Base-by-base conservation (phyloP, 2,797 vertebrate species). In the Acrossocheilus wenchowensis region DNA sequence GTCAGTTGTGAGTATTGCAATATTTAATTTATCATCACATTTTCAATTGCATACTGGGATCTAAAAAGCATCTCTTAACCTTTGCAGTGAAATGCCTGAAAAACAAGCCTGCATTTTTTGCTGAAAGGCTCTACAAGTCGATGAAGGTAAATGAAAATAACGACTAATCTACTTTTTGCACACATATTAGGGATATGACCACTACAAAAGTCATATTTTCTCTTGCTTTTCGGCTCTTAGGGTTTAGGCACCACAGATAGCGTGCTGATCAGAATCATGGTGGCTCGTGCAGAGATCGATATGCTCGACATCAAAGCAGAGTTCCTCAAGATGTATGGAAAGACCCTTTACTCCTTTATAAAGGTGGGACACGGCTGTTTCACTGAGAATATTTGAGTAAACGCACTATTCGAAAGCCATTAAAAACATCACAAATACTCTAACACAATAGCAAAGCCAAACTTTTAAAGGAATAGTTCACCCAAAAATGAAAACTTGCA, bases 311-410 rank as follows among this genome's bases (percentile, higher is more conserved):
- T 99, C 88, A 96, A 97, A 84, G 94, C 91, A 0, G 94, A 97
- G 89, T 99, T 99, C 93, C 94, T 95, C 91, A 95, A 96, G 92
- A 93, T 95, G 91, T 99, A 99, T 0, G 96, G 97, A 48, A 98
- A 99, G 91, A 97, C 97, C 0, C 96, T 99, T 2, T 62, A 97
- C 93, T 99, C 98, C 84, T 99, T 99, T 94, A 99, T 99, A 86
- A 98, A 99, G 97, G 98, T 99, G 78, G 93, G 94, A 10, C 15
- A 62, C 21, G 11, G 5, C n/a, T 34, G 43, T 50, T 77, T 77
- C 17, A 34, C 30, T 4, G 5, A 23, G 19, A 21, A 77, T 52
- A 39, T 54, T 14, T 77, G 10, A 64, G 57, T 64, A 21, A 54
- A 60, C 50, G 7, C 21, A 7, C 15, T 57, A 15, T n/a, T 41